Conservation (phyloP, 2,888 invertebrate species). For the Brenthis ino region DNA sequence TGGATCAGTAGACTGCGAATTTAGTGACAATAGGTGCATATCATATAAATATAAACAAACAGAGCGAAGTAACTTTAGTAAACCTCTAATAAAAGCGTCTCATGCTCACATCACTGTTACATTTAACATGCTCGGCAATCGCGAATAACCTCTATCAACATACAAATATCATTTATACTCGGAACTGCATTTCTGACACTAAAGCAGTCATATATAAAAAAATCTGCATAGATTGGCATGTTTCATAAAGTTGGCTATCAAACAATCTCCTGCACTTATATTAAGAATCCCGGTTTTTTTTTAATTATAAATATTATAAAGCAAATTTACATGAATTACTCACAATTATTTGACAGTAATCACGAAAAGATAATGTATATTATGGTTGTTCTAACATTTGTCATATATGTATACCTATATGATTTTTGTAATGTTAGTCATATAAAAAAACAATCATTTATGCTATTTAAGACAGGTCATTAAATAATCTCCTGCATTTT, state of each 20-base stretch:
- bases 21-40: slow-evolving; percentile 2
- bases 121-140: slow-evolving; percentile 53
- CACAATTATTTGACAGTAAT: no score
- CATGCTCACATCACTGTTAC: slow-evolving; percentile 67
- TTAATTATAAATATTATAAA: slow-evolving; percentile 1
- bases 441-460: slow-evolving; percentile 2
- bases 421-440: not conserved
- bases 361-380: no score
- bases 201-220: slow-evolving; percentile 19
- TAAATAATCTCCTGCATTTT: not conserved
- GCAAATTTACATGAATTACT: no score
- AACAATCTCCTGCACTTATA: not conserved
- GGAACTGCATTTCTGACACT: slow-evolving; percentile 60
- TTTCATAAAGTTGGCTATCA: not conserved
- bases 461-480: not conserved
- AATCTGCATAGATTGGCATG: not conserved
- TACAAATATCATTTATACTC: slow-evolving; percentile 47
- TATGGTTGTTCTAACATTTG: not conserved
- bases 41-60: slow-evolving; percentile 46
- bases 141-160: slow-evolving; percentile 46
- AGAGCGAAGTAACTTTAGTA: slow-evolving; percentile 57
- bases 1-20: not conserved
- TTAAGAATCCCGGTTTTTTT: not conserved
- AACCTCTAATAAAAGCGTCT: slow-evolving; percentile 71
- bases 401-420: not conserved